Evolutionary conservation across 2,113 vertebrate genomes (phyloP), one percentile per base, ranked within the genome.

Genomic region (Phoxinus phoxinus): DNA sequence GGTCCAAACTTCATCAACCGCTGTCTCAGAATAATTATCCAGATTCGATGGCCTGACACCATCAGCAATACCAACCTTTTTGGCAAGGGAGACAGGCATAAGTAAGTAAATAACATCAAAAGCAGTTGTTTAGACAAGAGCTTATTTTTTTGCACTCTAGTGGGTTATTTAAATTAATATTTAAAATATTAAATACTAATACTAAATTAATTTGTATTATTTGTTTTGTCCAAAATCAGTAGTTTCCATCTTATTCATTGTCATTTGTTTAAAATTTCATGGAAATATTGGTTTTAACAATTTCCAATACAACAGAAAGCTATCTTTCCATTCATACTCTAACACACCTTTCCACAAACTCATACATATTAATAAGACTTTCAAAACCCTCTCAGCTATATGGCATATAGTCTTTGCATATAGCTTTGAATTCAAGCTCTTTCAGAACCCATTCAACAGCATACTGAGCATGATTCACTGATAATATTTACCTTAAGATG

Each of bases 401-500:
- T 81, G 11, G 44, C 59, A 81, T 30, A 53, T 35, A 51, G 79
- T 48, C 79, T 51, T 67, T 69, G 79, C 44, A 69, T 30, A 69
- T 30, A 69, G 61, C 44, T 51, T 48, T 51, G 41, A 81, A 81
- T 69, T 51, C 4, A 81, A 32, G 41, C 79, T 48, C 63, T 69
- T 44, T 11, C 21, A 81, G 79, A 81, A 81, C 41, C 61, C 2
- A 35, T 79, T 85, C 51, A 79, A 32, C 51, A 78, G 25, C 65
- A 80, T 2, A 56, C 84, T 44, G 41, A 35, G 83, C 25, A 53
- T 51, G 19, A 59, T 56, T 61, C 84, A 67, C 84, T 72, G 35
- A 41, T 61, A 86, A 72, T 51, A 69, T 63, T 84, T 71, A 88
- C 81, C 58, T 74, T 53, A 79, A 73, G 19, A 82, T 65, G 30